phyloP scores from a whole-genome alignment of 2,888 invertebrate species.

The Buathra laborator region DNA sequence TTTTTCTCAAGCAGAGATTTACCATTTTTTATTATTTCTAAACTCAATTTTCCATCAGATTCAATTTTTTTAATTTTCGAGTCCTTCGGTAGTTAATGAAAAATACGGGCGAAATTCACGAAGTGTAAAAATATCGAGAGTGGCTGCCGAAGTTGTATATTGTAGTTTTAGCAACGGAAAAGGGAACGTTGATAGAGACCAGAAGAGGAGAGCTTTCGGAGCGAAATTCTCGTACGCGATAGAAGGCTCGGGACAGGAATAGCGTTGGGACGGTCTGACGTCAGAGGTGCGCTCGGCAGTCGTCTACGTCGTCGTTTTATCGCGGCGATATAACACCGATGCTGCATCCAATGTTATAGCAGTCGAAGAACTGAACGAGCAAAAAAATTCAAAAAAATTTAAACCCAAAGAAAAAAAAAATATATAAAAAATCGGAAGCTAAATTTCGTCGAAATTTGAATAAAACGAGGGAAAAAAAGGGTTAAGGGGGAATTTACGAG shows the following conservation, averaged over 20 bases:
- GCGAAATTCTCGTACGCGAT: slow-evolving; percentile 46
- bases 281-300: slow-evolving; percentile 70
- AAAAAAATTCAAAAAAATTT: background rate
- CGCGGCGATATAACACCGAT: background rate
- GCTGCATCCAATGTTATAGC: slow-evolving; percentile 54
- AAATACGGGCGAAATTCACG: too few relatives aligned
- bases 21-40: too few relatives aligned
- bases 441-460: too few relatives aligned
- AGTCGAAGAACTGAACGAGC: background rate
- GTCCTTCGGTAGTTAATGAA: too few relatives aligned
- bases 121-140: background rate
- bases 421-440: too few relatives aligned
- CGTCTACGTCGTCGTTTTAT: slow-evolving; percentile 40
- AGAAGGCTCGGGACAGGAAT: slow-evolving; percentile 72
- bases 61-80: too few relatives aligned
- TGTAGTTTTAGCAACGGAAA: slow-evolving; percentile 2
- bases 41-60: too few relatives aligned
- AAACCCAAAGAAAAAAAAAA: background rate
- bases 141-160: background rate
- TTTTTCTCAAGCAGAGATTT: background rate
- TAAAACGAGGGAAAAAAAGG: background rate
- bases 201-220: slow-evolving; percentile 41
- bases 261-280: slow-evolving; percentile 74
- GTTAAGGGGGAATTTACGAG: background rate
- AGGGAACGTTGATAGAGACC: slow-evolving; percentile 31